These are phyloP conservation scores for Scaptodrosophila latifasciaeformis DNA, from an alignment of 2,888 invertebrate species.

Conservation along the genomic window DNA sequence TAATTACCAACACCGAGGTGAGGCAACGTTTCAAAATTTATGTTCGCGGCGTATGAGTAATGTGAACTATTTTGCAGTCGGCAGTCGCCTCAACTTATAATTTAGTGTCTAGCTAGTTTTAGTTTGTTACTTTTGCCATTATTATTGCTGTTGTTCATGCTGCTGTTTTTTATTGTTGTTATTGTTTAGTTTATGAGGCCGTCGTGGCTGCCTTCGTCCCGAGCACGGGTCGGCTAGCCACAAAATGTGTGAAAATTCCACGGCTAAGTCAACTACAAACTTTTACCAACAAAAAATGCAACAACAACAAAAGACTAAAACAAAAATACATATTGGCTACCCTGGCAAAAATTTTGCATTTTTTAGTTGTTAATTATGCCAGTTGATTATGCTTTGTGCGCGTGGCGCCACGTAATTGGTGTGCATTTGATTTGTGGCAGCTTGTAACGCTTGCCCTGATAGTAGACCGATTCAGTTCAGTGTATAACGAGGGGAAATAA, in stretches of 20 bases:
- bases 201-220: conserved; percentile 20
- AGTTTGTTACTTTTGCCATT: conserved; percentile 22
- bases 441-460: conserved; percentile 45
- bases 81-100: conserved; percentile 51
- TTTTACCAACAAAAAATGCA: not conserved
- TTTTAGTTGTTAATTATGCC: conserved; percentile 66
- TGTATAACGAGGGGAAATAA: conserved; percentile 53
- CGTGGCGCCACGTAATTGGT: conserved; percentile 66
- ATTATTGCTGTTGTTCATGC: conserved; percentile 30
- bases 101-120: conserved; percentile 61
- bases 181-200: conserved; percentile 40
- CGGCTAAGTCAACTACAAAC: conserved; percentile 29
- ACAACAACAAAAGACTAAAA: not conserved
- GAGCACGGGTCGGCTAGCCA: conserved; percentile 17
- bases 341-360: conserved; percentile 44
- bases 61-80: conserved; percentile 48
- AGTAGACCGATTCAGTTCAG: too few relatives aligned
- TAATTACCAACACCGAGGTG: conserved; percentile 39
- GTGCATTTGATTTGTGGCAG: conserved; percentile 64
- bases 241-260: conserved; percentile 68
- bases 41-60: conserved; percentile 60
- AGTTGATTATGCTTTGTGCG: conserved; percentile 66
- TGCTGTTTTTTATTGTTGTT: conserved; percentile 8
- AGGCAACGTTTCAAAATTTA: conserved; percentile 45
- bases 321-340: not conserved